A percentile compares a stretch with the other conserved stretches of the same genome.
Evolutionary conservation across 2,888 invertebrate species (phyloP).

Genomic region (Acanthosepion esculentum): DNA sequence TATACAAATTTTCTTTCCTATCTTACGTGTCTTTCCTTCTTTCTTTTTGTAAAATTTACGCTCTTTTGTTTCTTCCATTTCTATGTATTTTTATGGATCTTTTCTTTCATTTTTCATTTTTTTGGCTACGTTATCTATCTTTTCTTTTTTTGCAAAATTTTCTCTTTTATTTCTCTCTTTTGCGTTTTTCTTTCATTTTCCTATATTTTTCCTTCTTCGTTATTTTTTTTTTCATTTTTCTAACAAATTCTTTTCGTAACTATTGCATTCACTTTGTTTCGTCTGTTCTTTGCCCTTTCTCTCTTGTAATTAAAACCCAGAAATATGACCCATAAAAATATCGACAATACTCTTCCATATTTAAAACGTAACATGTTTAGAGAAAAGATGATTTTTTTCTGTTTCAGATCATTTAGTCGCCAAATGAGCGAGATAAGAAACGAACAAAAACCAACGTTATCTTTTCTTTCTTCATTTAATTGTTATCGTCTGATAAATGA

Average conservation of each 20-base stretch:
- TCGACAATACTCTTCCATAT: not conserved
- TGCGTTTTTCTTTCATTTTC: not conserved
- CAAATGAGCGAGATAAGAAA: not conserved
- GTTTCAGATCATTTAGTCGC: not conserved
- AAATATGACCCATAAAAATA: not conserved
- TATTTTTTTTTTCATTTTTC: not conserved
- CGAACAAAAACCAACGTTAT: not conserved
- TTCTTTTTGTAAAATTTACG: not conserved
- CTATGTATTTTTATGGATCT: not conserved
- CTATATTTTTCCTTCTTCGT: not conserved
- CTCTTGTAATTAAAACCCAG: not conserved
- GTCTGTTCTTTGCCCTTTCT: not conserved
- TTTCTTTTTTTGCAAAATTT: not conserved
- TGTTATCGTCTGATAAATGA: too few relatives aligned
- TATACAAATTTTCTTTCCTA: not conserved
- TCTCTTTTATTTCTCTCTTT: not conserved
- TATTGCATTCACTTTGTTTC: not conserved
- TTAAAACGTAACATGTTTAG: not conserved
- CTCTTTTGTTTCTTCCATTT: not conserved
- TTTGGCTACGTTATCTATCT: not conserved
- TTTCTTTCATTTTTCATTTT: not conserved
- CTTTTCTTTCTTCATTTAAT: not conserved
- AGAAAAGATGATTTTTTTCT: not conserved
- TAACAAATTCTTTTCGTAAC: not conserved
- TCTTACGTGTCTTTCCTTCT: not conserved